These are phyloP conservation scores for Prunella fulvescens DNA, from an alignment of 2,113 vertebrate genomes.

Conservation along the genomic window DNA sequence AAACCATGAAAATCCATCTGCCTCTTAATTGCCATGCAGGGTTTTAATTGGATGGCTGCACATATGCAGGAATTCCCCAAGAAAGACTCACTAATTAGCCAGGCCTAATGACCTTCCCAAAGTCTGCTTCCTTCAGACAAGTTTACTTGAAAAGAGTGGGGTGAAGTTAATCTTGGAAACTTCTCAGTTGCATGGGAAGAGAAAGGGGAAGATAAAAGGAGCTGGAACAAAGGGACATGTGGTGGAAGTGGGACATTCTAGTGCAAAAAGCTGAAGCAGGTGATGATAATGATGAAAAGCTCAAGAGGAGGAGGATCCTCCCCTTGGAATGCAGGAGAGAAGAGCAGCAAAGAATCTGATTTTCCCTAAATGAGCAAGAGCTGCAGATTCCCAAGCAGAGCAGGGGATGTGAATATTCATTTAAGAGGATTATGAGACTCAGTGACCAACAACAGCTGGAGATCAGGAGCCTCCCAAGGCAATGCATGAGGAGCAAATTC, in stretches of 20 bases:
- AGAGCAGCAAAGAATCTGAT: not conserved
- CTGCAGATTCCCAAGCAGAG: not conserved
- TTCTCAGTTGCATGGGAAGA: not conserved
- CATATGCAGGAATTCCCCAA: not conserved
- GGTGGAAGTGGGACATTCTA: not conserved
- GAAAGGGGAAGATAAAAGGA: not conserved
- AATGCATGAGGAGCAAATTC: fast-evolving
- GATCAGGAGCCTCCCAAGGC: not conserved
- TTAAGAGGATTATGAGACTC: not conserved
- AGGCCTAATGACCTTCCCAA: not conserved
- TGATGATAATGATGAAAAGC: not conserved
- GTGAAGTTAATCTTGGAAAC: not conserved
- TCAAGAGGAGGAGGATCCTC: not conserved
- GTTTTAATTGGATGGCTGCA: slow-evolving; percentile 3
- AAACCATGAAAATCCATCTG: slow-evolving; percentile 37
- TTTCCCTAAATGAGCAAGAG: not conserved
- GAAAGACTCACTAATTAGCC: not conserved
- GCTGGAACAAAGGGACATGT: not conserved
- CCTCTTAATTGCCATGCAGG: not conserved
- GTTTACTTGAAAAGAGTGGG: not conserved
- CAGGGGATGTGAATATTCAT: not conserved
- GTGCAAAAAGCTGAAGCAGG: not conserved
- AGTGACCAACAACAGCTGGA: not conserved
- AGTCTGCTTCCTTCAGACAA: not conserved
- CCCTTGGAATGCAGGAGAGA: not conserved